phyloP scores from a whole-genome alignment of 2,797 vertebrate genomes.

The Halcyon smyrnensis region DNA sequence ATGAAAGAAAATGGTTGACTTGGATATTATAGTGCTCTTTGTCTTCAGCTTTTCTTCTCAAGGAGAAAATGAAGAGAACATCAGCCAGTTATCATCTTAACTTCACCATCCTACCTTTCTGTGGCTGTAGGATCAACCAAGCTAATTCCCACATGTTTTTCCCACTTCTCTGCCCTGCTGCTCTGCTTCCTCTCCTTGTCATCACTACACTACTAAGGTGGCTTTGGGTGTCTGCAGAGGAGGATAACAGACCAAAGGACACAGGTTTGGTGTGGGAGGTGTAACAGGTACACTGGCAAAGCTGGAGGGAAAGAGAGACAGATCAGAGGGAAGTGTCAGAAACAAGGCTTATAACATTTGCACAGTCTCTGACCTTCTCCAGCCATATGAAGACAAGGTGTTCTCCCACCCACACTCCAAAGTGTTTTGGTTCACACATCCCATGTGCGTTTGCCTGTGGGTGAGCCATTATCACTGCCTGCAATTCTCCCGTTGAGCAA shows the following conservation, averaged over 20 bases:
- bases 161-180: neutral
- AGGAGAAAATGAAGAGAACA: neutral
- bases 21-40: neutral
- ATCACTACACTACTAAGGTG: neutral
- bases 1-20: neutral
- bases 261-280: neutral
- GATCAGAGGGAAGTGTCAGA: neutral
- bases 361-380: neutral
- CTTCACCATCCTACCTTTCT: neutral
- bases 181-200: neutral
- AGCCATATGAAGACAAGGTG: neutral
- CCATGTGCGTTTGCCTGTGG: neutral
- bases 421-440: constrained; percentile 3
- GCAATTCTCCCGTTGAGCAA: neutral
- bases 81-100: neutral
- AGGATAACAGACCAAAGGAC: neutral
- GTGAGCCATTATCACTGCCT: neutral
- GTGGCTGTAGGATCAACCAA: neutral
- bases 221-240: neutral
- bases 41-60: neutral
- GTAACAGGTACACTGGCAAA: neutral
- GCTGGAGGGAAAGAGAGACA: neutral
- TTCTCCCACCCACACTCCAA: neutral
- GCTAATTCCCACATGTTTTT: neutral
- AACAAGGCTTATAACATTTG: neutral